These are phyloP conservation scores for Drosophila hamatofila DNA, from an alignment of 2,888 invertebrate genomes.

Conservation along the genomic window DNA sequence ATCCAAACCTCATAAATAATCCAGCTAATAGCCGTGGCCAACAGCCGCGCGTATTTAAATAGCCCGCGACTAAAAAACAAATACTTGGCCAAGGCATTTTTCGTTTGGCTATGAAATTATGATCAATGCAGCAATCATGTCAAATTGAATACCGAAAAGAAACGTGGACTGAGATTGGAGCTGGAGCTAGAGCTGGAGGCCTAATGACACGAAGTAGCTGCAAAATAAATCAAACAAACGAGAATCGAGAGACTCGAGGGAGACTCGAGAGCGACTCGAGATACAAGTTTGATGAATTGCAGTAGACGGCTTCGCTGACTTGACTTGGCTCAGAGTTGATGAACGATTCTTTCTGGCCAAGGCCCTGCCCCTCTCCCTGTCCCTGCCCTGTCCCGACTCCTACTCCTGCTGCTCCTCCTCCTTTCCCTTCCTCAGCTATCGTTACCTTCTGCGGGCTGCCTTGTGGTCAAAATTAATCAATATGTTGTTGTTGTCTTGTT, in stretches of 20 bases:
- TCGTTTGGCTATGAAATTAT: constrained; percentile 50
- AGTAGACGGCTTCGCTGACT: constrained; percentile 61
- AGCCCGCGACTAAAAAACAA: constrained; percentile 37
- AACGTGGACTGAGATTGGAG: neutral
- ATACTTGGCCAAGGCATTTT: constrained; percentile 8
- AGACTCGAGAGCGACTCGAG: neutral
- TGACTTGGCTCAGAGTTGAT: constrained; percentile 74
- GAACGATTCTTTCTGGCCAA: constrained; percentile 51
- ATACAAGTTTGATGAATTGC: constrained; percentile 72
- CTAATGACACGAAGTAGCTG: constrained; percentile 73
- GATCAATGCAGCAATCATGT: constrained; percentile 80
- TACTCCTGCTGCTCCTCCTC: neutral
- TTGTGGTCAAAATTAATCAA: constrained; percentile 72
- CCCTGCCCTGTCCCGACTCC: neutral
- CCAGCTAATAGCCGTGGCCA: constrained; percentile 61
- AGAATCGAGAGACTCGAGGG: constrained; percentile 26
- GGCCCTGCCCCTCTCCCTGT: too few relatives aligned
- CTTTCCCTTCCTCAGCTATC: neutral
- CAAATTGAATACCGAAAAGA: constrained; percentile 72
- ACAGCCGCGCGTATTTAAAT: constrained; percentile 49
- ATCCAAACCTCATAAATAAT: constrained; percentile 74
- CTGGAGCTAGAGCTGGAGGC: neutral
- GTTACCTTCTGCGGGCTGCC: constrained; percentile 46
- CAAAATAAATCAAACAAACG: constrained; percentile 80
- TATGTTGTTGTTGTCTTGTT: constrained; percentile 47